A percentile compares a stretch with the other conserved stretches of the same genome.
Conservation (phyloP, 2,797 vertebrate species). For the Gallinago solitaria region DNA sequence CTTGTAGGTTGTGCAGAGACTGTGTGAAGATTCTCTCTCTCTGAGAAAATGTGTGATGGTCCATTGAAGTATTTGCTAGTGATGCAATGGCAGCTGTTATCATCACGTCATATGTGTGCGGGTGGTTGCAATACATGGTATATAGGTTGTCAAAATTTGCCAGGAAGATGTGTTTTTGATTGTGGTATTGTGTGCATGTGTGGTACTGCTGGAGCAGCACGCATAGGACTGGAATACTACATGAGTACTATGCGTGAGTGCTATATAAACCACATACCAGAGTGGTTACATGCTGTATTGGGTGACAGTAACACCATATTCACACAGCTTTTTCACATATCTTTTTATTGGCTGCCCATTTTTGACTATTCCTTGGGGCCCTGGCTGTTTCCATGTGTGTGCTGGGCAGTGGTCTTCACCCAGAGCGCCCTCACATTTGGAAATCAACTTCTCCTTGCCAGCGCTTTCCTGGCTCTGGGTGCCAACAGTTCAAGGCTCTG, state of each 20-base stretch:
- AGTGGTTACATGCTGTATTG: constrained; percentile 69
- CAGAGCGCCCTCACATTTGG: not conserved
- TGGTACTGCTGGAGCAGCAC: constrained; percentile 72
- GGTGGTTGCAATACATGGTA: constrained; percentile 69
- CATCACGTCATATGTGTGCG: constrained; percentile 70
- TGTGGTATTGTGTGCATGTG: constrained; percentile 71
- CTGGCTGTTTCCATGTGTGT: constrained; percentile 19
- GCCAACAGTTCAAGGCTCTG: constrained; percentile 9
- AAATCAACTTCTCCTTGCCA: constrained; percentile 27
- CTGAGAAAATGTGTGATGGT: constrained; percentile 58
- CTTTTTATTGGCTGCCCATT: constrained; percentile 63
- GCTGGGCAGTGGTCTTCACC: constrained; percentile 16
- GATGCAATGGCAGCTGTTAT: constrained; percentile 71
- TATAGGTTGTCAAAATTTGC: constrained; percentile 68
- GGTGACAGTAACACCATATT: constrained; percentile 67
- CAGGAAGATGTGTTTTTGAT: constrained; percentile 72
- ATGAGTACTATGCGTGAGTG: constrained; percentile 64
- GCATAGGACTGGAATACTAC: constrained; percentile 65
- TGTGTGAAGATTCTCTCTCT: constrained; percentile 62
- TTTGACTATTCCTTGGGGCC: not conserved
- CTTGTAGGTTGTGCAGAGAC: constrained; percentile 53
- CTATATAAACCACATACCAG: constrained; percentile 69
- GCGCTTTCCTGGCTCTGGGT: not conserved
- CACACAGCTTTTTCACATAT: constrained; percentile 62
- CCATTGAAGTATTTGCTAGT: constrained; percentile 64